Evolutionary conservation across 2,113 vertebrate species (phyloP).

Genomic region (Salvelinus fontinalis): DNA sequence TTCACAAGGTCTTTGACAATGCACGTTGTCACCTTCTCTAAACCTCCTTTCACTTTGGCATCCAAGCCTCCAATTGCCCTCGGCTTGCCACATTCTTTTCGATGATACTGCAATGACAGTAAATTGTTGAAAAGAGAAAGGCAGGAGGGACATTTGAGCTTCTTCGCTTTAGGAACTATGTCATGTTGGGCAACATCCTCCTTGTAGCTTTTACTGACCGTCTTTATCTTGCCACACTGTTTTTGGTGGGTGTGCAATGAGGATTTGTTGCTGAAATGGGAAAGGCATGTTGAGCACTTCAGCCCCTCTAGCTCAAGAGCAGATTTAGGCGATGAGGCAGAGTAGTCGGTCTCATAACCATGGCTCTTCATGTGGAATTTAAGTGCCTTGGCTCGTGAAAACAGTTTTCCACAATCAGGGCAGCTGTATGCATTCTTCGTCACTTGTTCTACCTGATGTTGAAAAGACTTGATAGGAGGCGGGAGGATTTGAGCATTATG

Average conservation of each 20-base stretch:
- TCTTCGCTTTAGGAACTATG: background rate
- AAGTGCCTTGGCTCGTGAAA: slow-evolving; percentile 75
- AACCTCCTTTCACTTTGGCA: background rate
- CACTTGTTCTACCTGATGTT: slow-evolving; percentile 74
- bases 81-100: background rate
- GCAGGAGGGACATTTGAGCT: background rate
- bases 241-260: slow-evolving; percentile 66
- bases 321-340: slow-evolving; percentile 39
- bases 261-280: slow-evolving; percentile 60
- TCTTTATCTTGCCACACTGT: slow-evolving; percentile 56
- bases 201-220: background rate
- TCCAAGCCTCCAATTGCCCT: background rate
- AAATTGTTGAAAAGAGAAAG: background rate
- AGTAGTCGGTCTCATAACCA: slow-evolving; percentile 66
- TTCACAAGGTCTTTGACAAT: slow-evolving; percentile 15
- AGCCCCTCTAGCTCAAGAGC: slow-evolving; percentile 29
- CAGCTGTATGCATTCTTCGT: slow-evolving; percentile 76
- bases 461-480: slow-evolving; percentile 73
- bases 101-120: background rate
- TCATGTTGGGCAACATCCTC: slow-evolving; percentile 5
- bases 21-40: background rate
- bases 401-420: slow-evolving; percentile 74
- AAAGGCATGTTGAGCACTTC: slow-evolving; percentile 63
- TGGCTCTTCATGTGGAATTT: slow-evolving; percentile 81
- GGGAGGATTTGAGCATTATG: slow-evolving; percentile 60